Evolutionary conservation across 1,140 invertebrate species (phyloP), one percentile per base, ranked within the genome.

Genomic region (Steinernema khuongi): DNA sequence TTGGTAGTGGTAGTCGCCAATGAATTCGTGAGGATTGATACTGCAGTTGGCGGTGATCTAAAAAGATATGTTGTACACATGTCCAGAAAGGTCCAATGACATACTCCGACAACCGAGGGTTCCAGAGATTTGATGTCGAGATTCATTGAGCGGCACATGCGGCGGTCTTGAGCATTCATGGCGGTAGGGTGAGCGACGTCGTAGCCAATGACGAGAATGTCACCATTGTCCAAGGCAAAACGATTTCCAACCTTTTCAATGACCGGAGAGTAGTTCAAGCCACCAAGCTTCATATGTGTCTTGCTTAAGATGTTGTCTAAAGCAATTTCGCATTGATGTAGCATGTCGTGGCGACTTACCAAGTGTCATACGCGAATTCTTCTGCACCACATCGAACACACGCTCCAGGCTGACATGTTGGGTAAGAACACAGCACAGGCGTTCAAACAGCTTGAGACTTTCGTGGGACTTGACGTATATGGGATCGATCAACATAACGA

Each of bases 1-100:
- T 31, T 77, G 75, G 22, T 77, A 77, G 43, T 75, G 72, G 75
- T 70, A 77, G 29, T 77, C 75, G 1, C 75, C 75, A 30, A 77
- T 77, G 41, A 75, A 71, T 7, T 67, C 67, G 18, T 75, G 67
- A 0, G 67, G 67, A 1, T 43, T 17, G 18, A 1, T 1, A n/a
- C 67, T 43, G 0, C 75, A 72, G 31, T 77, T 77, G 72, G 67
- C 73, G 7, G 29, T 41, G 31, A 77, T 70, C 71, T 75, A 67
- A 41, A 75, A 68, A 41, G n/a, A 41, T 41, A 41, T 41, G 36
- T n/a, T 41, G 36, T n/a, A 41, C 36, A 41, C 7, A 11, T 41
- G 36, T 11, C 36, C 36, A 11, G n/a, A 41, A n/a, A n/a, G n/a
- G n/a, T n/a, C n/a, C n/a, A n/a, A n/a, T n/a, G n/a, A 41, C 36